Evolutionary conservation across 2,113 vertebrate genomes (phyloP), one percentile per base, ranked within the genome.

Genomic region (Falco punctatus): DNA sequence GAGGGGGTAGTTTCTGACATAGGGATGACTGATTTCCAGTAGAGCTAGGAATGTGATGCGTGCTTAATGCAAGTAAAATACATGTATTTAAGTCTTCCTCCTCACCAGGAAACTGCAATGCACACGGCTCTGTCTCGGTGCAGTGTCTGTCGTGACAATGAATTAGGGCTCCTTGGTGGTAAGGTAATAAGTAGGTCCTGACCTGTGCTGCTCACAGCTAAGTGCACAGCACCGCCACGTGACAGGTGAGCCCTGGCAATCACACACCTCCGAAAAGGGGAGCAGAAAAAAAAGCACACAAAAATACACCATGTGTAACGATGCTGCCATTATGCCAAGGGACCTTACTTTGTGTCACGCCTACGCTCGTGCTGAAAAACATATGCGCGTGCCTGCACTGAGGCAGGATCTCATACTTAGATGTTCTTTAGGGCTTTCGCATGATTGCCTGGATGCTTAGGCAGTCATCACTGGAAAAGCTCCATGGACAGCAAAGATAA

Each of bases 1-100:
- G 19, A 65, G 9, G 18, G 24, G 30, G 42, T 46, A n/a, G 52
- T 38, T 40, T 82, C 70, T 94, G 94, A 38, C 86, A 80, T 0
- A 23, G 48, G 33, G 72, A 71, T 91, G 94, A 97, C 23, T 88
- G 95, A 96, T 96, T 51, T 70, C 88, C 88, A 83, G 44, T 3
- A 13, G 44, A 75, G 82, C 27, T 59, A 82, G 89, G 85, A 93
- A 96, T 66, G 91, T 4, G 28, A 44, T 46, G 22, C 42, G 94
- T 20, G 28, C 57, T 94, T 80, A 32, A 7, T 4, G 82, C 54
- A n/a, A 79, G 14, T 10, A 17, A 61, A 64, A 38, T 3, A 3
- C 4, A 6, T 3, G 6, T 7, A 10, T 48, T 59, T 27, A 12
- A n/a, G 52, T 19, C 22, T 48, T 71, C 8, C 66, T 61, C 8